Evolutionary conservation across 2,888 invertebrate genomes (phyloP).

Genomic region (Eupithecia inturbata): DNA sequence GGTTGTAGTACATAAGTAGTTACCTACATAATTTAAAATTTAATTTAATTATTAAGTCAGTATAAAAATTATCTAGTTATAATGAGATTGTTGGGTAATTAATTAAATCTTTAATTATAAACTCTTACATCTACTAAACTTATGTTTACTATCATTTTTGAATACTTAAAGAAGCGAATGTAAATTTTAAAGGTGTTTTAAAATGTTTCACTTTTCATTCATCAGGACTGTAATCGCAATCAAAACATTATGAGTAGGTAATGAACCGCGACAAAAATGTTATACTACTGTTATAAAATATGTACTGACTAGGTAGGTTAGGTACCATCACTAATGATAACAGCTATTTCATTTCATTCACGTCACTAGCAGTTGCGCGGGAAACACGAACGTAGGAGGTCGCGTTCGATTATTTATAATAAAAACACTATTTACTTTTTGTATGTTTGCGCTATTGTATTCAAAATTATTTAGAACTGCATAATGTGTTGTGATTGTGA

Average conservation of each 20-base stretch:
- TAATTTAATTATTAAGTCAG: too few species aligned
- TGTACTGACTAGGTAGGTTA: not conserved
- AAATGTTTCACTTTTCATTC: not conserved
- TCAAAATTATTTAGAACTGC: constrained; percentile 23
- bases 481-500: constrained; percentile 17
- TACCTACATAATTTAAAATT: too few species aligned
- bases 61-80: too few species aligned
- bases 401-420: constrained; percentile 25
- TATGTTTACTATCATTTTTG: too few species aligned
- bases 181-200: not conserved
- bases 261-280: not conserved
- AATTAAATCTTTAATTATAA: too few species aligned
- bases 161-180: too few species aligned
- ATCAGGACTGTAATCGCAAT: not conserved
- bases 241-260: not conserved
- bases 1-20: too few species aligned
- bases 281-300: too few species aligned
- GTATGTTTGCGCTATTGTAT: constrained; percentile 31
- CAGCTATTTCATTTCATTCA: not conserved
- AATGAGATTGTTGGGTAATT: too few species aligned
- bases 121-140: too few species aligned
- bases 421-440: constrained; percentile 19
- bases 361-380: constrained; percentile 64
- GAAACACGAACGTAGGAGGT: constrained; percentile 56
- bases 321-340: not conserved